Base-by-base conservation (phyloP, 2,797 vertebrate species). In the Scleropages formosus region DNA sequence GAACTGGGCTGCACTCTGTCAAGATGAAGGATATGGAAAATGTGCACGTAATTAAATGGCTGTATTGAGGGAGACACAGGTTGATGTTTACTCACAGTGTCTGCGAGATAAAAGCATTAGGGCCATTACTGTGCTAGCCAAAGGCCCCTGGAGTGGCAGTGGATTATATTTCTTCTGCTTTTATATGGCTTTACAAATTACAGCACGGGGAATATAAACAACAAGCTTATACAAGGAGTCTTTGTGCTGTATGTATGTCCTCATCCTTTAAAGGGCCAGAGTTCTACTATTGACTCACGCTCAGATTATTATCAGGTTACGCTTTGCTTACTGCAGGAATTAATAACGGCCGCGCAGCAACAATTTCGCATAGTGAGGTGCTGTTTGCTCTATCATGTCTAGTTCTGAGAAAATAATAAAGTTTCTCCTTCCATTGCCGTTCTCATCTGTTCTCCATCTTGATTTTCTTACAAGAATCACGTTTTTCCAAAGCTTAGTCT, bases 71-170 rank as follows among this genome's bases (percentile, higher is more conserved):
- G 80, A 80, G 80, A 81, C 70, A 75, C 69, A 73, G 80, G 78
- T 72, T 59, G 58, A 80, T 83, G 84, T 86, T 85, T 83, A 81
- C 79, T 80, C 75, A 76, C 80, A 79, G 77, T 65, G 79, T 84
- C 82, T 85, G 75, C 51, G 72, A 83, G 83, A 85, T 85, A 84
- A 85, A 86, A 82, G 82, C 81, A 81, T 82, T 84, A 84, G 80
- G 79, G 76, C 80, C 81, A 84, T 85, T 86, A 82, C 82, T 64
- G 66, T 80, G 65, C 73, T 51, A 77, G 79, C 75, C 74, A 75
- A 77, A 77, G 77, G 77, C 78, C 81, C 73, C 79, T 80, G 74
- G 73, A 81, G 75, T 80, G 81, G 77, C 79, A 78, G 79, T 81
- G 79, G 82, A 83, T 83, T 84, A 78, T 73, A 77, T 84, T 84